Evolutionary conservation across 1,140 invertebrate genomes (phyloP), one percentile per base, ranked within the genome.

Genomic region (Formica selysi): DNA sequence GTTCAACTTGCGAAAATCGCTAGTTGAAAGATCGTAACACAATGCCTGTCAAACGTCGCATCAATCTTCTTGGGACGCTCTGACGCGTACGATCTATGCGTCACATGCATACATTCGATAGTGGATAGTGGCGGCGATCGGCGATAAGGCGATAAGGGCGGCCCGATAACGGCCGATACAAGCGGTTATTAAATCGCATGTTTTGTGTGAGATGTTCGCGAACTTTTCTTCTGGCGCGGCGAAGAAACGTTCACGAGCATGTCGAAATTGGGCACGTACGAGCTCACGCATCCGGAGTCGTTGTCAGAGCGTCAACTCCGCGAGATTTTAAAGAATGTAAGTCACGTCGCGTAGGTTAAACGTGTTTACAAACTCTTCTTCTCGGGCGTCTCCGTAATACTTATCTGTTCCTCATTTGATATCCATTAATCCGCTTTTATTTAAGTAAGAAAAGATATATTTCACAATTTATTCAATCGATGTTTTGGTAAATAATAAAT

Each of bases 311-410:
- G 67, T n/a, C 81, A 76, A n/a, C 76, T 94, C 19, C 65, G 85
- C 19, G 88, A 92, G 74, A 89, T 93, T 7, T 79, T 94, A 29
- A 89, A 90, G 68, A 92, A 76, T 65, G 93, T 94, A 78, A 89
- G 92, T 88, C 38, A 1, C 16, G 26, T 36, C 11, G 16, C 11
- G 0, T 11, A 86, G 65, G 87, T 89, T 89, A 81, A 59, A 32
- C 51, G 78, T 67, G 57, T 59, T 61, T 36, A 80, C 13, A 44
- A 51, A 67, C 71, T 68, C 4, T 7, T 7, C 5, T 19, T 5
- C 29, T 74, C 11, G 19, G 26, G 19, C 19, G 44, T 1, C 61
- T 13, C 13, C 16, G 11, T 22, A 65, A 38, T 65, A 29, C 29
- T 62, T 59, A 22, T 51, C 48, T 48, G 3, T 48, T 48, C 13